Percentiles rank a stretch among this genome's conserved stretches.
Conservation (phyloP, 2,888 invertebrate genomes). For the Rapana venosa region DNA sequence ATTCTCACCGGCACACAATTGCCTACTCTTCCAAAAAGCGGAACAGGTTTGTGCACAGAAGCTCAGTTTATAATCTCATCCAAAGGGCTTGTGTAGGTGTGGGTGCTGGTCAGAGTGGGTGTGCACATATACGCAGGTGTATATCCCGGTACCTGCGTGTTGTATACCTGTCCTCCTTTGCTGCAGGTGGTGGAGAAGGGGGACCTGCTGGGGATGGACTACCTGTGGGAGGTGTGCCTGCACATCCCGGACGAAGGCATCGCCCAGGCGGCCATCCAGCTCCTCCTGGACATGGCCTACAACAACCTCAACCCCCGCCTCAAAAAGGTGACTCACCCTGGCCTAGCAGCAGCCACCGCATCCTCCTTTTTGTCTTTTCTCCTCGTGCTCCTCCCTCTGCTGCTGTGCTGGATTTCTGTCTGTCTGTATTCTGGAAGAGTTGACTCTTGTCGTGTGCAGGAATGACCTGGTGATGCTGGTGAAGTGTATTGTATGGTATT, state of each 20-base stretch:
- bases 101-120: background rate
- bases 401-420: background rate
- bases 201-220: constrained; percentile 79
- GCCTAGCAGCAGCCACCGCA: too few relatives aligned
- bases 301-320: constrained; percentile 76
- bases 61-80: too few relatives aligned
- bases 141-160: background rate
- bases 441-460: too few relatives aligned
- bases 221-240: constrained; percentile 80
- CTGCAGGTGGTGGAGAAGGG: constrained; percentile 78
- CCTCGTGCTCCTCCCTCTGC: background rate
- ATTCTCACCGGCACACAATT: too few relatives aligned
- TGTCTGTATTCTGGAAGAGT: too few relatives aligned
- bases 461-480: too few relatives aligned
- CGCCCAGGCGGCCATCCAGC: constrained; percentile 77
- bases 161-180: background rate
- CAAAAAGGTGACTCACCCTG: constrained; percentile 72
- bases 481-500: too few relatives aligned
- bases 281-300: constrained; percentile 78
- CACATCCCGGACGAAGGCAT: constrained; percentile 78
- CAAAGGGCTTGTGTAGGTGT: too few relatives aligned
- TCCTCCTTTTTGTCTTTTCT: background rate
- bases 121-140: background rate
- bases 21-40: too few relatives aligned
- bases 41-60: too few relatives aligned